Evolutionary conservation across 1,140 invertebrate species (phyloP), one percentile per base, ranked within the genome.

Genomic region (Bombus impatiens): DNA sequence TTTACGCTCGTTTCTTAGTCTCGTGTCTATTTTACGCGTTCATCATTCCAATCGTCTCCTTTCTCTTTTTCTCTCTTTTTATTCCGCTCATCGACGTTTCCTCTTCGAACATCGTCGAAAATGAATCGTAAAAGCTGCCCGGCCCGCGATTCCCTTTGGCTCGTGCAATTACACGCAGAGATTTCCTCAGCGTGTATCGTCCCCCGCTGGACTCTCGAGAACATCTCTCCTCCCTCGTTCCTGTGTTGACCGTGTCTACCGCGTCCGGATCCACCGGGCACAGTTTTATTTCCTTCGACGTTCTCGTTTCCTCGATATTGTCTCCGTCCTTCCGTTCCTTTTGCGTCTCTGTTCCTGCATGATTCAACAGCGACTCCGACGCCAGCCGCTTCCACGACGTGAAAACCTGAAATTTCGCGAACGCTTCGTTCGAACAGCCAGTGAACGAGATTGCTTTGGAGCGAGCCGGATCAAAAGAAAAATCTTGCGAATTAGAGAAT

Each of bases 241-340:
- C 1, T 3, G 28, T 68, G 75, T 89, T 88, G 68, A 86, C 75
- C 78, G 82, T 42, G 32, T 80, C 77, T 42, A 6, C 37, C 47
- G n/a, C 4, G 53, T 59, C 68, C 59, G 18, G 47, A 72, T 72
- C 70, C 62, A 37, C 12, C 78, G 28, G 18, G 32, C 59, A 40
- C 44, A 35, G 32, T 88, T 89, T 86, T 89, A 88, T 85, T 88
- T 82, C 82, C 84, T 78, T 25, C 57, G 47, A 25, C 40, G 18
- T 82, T 86, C 74, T 75, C 74, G 67, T 86, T 88, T 70, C 78
- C 62, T 44, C 42, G 75, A 88, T 89, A 89, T 89, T 82, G 82
- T 82, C 35, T 22, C 37, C 22, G 25, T 62, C 42, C 25, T 65
- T 22, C 18, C 42, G 10, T 67, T 44, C 53, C 68, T 62, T 74